Evolutionary conservation across 1,140 invertebrate species (phyloP).

Genomic region (Samia ricini): DNA sequence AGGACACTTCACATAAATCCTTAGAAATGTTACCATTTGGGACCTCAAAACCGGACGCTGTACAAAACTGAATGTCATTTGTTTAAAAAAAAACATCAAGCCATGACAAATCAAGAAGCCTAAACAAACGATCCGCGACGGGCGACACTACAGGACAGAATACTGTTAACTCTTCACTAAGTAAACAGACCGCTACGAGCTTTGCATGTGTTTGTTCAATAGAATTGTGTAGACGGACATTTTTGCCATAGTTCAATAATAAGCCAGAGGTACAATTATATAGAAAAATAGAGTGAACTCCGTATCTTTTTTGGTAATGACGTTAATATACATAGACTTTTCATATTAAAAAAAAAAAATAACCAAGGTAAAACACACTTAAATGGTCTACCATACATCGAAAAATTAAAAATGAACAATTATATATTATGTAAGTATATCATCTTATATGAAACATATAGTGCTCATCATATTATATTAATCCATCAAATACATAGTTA

Average conservation of each 20-base stretch:
- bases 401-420: too few species aligned
- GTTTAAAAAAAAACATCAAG: background rate
- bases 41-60: background rate
- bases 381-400: too few species aligned
- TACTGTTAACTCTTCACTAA: slow-evolving; percentile 1
- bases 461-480: too few species aligned
- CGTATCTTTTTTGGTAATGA: too few species aligned
- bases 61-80: background rate
- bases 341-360: too few species aligned
- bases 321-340: too few species aligned
- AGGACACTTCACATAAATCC: background rate
- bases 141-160: background rate
- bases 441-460: too few species aligned
- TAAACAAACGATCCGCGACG: slow-evolving; percentile 6
- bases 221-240: slow-evolving; percentile 1
- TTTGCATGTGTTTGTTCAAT: background rate
- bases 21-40: background rate
- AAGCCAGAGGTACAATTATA: background rate
- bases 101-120: slow-evolving; percentile 11
- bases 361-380: too few species aligned
- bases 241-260: background rate
- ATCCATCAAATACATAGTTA: too few species aligned
- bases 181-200: slow-evolving; percentile 8
- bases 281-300: too few species aligned
- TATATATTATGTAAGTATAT: too few species aligned